Evolutionary conservation across 1,140 invertebrate genomes (phyloP).

Genomic region (Drosophila sulfurigaster): DNA sequence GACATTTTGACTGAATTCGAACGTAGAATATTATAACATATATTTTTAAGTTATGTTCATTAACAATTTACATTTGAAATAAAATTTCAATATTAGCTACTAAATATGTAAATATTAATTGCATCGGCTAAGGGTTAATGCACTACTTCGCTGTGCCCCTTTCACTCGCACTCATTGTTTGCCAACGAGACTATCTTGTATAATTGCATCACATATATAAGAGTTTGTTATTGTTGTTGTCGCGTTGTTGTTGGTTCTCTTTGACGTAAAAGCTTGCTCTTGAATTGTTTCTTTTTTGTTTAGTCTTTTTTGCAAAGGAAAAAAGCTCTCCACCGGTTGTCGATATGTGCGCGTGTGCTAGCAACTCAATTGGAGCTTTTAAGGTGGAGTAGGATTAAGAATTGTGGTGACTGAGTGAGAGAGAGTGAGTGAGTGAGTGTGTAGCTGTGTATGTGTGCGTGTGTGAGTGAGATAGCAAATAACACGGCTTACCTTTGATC

Average conservation of each 20-base stretch:
- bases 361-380: slow-evolving; percentile 72
- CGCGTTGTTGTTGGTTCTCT: slow-evolving; percentile 26
- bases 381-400: neutral
- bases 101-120: too few relatives aligned
- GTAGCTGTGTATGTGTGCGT: slow-evolving; percentile 24
- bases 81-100: too few relatives aligned
- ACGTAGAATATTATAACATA: too few relatives aligned
- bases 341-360: slow-evolving; percentile 78
- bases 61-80: too few relatives aligned
- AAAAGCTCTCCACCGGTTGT: slow-evolving; percentile 69
- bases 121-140: too few relatives aligned
- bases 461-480: slow-evolving; percentile 43
- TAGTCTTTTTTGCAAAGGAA: neutral
- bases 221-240: neutral
- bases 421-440: slow-evolving; percentile 17
- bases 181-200: too few relatives aligned
- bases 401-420: slow-evolving; percentile 14
- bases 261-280: slow-evolving; percentile 28
- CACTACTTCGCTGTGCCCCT: too few relatives aligned
- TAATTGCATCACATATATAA: too few relatives aligned
- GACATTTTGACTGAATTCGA: too few relatives aligned
- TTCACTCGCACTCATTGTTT: too few relatives aligned
- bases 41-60: too few relatives aligned
- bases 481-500: slow-evolving; percentile 49
- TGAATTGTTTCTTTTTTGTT: slow-evolving; percentile 28